Conservation (phyloP, 2,888 invertebrate species). For the Synanthedon vespiformis region DNA sequence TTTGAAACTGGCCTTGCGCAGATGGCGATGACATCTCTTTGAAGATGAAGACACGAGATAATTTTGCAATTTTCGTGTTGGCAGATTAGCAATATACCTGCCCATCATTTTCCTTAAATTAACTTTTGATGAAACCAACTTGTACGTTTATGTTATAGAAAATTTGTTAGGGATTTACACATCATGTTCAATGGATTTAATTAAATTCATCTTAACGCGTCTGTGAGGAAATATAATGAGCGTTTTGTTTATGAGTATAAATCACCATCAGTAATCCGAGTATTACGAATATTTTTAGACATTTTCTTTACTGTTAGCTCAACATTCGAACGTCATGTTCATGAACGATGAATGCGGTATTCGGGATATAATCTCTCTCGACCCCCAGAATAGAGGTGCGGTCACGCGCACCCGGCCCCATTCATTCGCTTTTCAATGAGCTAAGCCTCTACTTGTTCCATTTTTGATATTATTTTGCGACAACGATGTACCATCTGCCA, state of each 20-base stretch:
- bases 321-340: conserved; percentile 19
- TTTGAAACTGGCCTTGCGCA: conserved; percentile 57
- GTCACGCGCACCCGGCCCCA: conserved; percentile 30
- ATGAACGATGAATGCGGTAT: conserved; percentile 25
- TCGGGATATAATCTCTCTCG: conserved; percentile 32
- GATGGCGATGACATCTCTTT: conserved; percentile 67
- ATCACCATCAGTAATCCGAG: not conserved
- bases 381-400: conserved; percentile 20
- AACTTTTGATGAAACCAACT: conserved; percentile 52
- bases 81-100: conserved; percentile 49
- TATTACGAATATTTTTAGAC: not conserved
- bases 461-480: conserved; percentile 31
- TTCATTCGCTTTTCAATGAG: conserved; percentile 29
- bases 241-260: too few relatives aligned
- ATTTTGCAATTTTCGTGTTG: conserved; percentile 64
- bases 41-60: conserved; percentile 67
- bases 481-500: conserved; percentile 26
- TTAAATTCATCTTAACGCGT: not conserved
- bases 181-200: not conserved
- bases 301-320: conserved; percentile 10
- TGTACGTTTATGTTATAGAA: conserved; percentile 31
- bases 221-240: too few relatives aligned
- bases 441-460: conserved; percentile 30
- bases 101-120: conserved; percentile 54
- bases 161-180: conserved; percentile 13